A percentile compares a stretch with the other conserved stretches of the same genome.
Conservation (phyloP, 2,797 vertebrate species). For the Halcyon smyrnensis region DNA sequence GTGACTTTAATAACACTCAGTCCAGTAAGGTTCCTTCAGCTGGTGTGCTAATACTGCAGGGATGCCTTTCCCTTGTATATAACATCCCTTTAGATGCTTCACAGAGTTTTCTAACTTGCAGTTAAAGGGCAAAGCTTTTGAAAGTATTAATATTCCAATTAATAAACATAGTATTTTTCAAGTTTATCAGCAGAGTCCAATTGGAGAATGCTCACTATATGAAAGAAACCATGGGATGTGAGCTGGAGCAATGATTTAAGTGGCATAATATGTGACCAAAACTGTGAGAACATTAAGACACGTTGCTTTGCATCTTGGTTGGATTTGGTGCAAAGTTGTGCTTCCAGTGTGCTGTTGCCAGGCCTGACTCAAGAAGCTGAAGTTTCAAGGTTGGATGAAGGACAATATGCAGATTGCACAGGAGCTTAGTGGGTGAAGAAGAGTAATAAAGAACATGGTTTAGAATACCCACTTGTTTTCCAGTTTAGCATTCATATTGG, state of each 20-base stretch:
- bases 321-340: background rate
- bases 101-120: background rate
- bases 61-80: background rate
- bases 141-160: background rate
- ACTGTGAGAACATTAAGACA: background rate
- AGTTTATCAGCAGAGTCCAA: background rate
- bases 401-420: background rate
- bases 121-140: conserved; percentile 2
- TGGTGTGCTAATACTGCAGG: background rate
- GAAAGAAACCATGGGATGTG: background rate
- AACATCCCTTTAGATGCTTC: background rate
- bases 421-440: background rate
- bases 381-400: background rate
- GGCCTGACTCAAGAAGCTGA: background rate
- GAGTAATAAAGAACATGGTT: background rate
- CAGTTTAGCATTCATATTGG: background rate
- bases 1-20: background rate
- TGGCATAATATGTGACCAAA: background rate
- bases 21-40: conserved; percentile 18
- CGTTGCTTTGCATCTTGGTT: background rate
- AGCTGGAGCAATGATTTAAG: background rate
- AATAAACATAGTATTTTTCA: background rate
- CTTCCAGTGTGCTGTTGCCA: background rate
- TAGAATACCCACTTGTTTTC: background rate
- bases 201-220: background rate